phyloP scores from a whole-genome alignment of 1,140 invertebrate species.

The Pogonus chalceus region DNA sequence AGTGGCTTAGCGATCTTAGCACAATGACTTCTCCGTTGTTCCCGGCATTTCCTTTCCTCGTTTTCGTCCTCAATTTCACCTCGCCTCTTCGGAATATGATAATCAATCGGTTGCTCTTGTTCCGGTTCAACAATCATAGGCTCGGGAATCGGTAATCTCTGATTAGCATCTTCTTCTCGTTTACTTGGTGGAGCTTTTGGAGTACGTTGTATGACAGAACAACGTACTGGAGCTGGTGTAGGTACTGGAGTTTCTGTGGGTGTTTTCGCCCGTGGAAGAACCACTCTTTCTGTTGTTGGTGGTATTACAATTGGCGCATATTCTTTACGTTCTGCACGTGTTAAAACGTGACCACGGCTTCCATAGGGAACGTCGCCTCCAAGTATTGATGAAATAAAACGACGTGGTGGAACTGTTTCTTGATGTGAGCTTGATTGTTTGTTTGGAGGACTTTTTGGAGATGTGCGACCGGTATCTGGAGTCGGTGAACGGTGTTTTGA shows the following conservation, averaged over 20 bases:
- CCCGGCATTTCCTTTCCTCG: slow-evolving; percentile 45
- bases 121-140: slow-evolving; percentile 43
- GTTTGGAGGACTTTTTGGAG: background rate
- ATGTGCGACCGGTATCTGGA: slow-evolving; percentile 11
- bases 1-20: slow-evolving; percentile 45
- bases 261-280: slow-evolving; percentile 42
- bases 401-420: slow-evolving; percentile 39
- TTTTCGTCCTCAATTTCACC: slow-evolving; percentile 53
- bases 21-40: slow-evolving; percentile 45
- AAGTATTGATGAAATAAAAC: slow-evolving; percentile 67
- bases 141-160: slow-evolving; percentile 35
- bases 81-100: slow-evolving; percentile 70
- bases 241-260: slow-evolving; percentile 40
- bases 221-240: slow-evolving; percentile 42
- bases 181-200: slow-evolving; percentile 44
- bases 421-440: slow-evolving; percentile 18
- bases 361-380: slow-evolving; percentile 67
- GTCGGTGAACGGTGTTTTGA: slow-evolving; percentile 12
- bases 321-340: slow-evolving; percentile 66
- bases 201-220: slow-evolving; percentile 73
- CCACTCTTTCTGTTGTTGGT: slow-evolving; percentile 35
- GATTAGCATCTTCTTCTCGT: slow-evolving; percentile 38
- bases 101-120: slow-evolving; percentile 79
- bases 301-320: slow-evolving; percentile 50
- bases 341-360: slow-evolving; percentile 59